These are phyloP conservation scores for Neomorphus geoffroyi DNA, from an alignment of 2,797 vertebrate genomes.

Conservation along the genomic window DNA sequence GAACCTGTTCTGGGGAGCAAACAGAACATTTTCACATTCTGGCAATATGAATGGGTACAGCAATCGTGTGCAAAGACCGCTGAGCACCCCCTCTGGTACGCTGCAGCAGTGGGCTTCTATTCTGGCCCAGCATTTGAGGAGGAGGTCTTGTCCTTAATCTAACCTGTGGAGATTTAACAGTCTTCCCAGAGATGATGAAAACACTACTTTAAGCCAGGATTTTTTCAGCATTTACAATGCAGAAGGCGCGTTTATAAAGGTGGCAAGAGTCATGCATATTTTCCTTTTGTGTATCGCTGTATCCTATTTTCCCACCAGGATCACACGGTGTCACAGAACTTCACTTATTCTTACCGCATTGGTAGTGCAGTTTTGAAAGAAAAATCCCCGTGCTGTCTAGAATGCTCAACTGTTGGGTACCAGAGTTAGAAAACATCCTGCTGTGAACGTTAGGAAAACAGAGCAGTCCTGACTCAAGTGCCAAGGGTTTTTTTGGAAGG, in stretches of 20 bases:
- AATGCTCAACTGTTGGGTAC: slow-evolving; percentile 58
- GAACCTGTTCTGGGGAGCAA: not conserved
- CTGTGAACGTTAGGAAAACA: slow-evolving; percentile 32
- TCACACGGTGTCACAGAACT: not conserved
- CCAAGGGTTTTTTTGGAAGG: slow-evolving; percentile 56
- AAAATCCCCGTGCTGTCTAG: slow-evolving; percentile 36
- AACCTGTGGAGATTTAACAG: not conserved
- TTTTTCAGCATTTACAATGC: not conserved
- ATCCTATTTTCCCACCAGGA: not conserved
- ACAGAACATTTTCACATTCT: not conserved
- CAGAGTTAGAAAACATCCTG: slow-evolving; percentile 49
- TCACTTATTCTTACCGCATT: not conserved
- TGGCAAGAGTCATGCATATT: not conserved
- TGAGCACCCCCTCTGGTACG: not conserved
- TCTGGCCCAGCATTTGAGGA: not conserved
- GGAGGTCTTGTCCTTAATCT: not conserved
- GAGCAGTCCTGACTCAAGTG: slow-evolving; percentile 21
- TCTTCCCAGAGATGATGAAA: slow-evolving; percentile 8
- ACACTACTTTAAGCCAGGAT: not conserved
- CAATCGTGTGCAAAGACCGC: not conserved
- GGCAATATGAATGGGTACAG: not conserved
- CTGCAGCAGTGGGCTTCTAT: not conserved
- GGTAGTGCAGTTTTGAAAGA: not conserved
- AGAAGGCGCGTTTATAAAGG: not conserved
- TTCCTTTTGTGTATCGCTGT: not conserved